Evolutionary conservation across 2,113 vertebrate genomes (phyloP).

Genomic region (Dunckerocampus dactyliophorus): DNA sequence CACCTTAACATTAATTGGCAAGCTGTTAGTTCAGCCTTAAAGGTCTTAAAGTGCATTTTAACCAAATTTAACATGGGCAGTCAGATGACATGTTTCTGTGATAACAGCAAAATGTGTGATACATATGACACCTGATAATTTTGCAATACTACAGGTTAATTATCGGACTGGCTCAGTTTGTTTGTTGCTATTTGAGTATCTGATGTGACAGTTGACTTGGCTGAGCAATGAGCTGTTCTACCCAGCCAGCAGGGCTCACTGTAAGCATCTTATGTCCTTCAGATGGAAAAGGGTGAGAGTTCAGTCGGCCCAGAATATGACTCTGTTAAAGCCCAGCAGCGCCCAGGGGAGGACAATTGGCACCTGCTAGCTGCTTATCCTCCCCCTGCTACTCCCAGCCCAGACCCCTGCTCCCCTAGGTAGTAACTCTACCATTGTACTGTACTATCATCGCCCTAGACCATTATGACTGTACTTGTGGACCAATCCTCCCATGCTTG

Average conservation of each 20-base stretch:
- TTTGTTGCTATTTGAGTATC: constrained; percentile 15
- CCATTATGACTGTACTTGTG: constrained; percentile 18
- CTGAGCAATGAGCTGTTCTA: constrained; percentile 24
- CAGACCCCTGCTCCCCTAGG: constrained; percentile 84
- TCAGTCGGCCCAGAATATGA: constrained; percentile 97
- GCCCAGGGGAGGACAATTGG: constrained; percentile 95
- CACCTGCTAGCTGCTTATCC: constrained; percentile 90
- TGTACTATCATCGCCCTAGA: constrained; percentile 47
- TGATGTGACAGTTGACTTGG: constrained; percentile 9
- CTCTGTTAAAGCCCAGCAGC: constrained; percentile 92
- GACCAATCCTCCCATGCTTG: constrained; percentile 29
- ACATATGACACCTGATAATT: not conserved
- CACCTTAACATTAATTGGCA: not conserved
- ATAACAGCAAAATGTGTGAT: not conserved
- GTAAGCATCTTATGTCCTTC: constrained; percentile 86
- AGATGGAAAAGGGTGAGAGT: constrained; percentile 97
- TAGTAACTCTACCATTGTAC: constrained; percentile 75
- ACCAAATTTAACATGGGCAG: too few species aligned
- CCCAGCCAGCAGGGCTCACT: constrained; percentile 65
- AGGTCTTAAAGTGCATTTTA: too few species aligned
- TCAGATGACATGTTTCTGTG: not conserved
- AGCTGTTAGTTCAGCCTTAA: too few species aligned
- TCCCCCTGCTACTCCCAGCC: constrained; percentile 79
- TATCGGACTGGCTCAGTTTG: constrained; percentile 9
- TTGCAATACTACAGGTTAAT: constrained; percentile 11